Percentiles rank a stretch among this genome's conserved stretches.
Evolutionary conservation across 2,797 vertebrate genomes (phyloP).

Genomic region (Spinus olivaceus): DNA sequence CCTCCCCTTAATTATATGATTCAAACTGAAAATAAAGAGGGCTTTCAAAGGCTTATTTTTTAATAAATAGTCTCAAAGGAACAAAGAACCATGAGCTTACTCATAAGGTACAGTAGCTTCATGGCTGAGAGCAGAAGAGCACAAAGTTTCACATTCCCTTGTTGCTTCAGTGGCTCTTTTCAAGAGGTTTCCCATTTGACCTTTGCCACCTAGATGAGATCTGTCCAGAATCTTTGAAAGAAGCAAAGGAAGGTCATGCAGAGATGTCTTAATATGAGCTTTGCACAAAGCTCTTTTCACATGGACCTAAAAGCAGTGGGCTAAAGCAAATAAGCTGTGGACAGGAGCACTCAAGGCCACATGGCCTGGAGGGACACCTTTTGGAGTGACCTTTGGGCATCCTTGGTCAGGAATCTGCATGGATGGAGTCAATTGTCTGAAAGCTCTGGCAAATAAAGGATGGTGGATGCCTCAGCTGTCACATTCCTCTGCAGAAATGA

Average conservation of each 20-base stretch:
- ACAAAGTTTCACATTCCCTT: conserved; percentile 29
- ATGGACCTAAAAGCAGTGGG: conserved; percentile 49
- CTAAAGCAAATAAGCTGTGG: conserved; percentile 51
- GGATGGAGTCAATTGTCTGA: conserved; percentile 17
- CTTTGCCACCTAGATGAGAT: conserved; percentile 57
- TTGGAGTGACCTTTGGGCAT: conserved; percentile 52
- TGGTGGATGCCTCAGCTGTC: background rate
- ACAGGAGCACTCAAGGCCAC: conserved; percentile 41
- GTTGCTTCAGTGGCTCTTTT: conserved; percentile 61
- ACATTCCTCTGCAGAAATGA: conserved; percentile 1
- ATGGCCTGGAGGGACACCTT: conserved; percentile 27
- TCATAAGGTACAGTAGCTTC: conserved; percentile 46
- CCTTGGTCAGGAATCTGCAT: conserved; percentile 34
- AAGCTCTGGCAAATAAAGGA: background rate
- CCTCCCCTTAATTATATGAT: background rate
- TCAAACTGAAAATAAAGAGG: conserved; percentile 4
- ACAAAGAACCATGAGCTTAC: conserved; percentile 42
- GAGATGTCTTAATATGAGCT: conserved; percentile 48
- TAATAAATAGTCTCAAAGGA: conserved; percentile 53
- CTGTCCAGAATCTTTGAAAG: conserved; percentile 42
- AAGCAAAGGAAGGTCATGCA: conserved; percentile 51
- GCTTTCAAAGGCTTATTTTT: conserved; percentile 14
- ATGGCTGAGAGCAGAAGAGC: conserved; percentile 43
- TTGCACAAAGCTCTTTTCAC: conserved; percentile 70
- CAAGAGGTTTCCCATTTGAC: conserved; percentile 65